Evolutionary conservation across 2,797 vertebrate genomes (phyloP).

Genomic region (Antennarius maculatus): DNA sequence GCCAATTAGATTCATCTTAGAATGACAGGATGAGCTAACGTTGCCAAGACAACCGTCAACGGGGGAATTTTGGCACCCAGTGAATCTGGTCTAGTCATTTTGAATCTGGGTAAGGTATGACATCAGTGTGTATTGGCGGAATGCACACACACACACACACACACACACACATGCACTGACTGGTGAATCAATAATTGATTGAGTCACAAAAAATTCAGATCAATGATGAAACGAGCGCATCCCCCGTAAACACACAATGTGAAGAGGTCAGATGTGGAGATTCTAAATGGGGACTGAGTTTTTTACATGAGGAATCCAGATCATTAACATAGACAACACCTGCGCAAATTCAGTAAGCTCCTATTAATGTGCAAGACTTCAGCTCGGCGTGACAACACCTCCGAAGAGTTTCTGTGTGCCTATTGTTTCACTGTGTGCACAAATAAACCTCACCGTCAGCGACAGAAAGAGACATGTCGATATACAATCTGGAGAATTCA

Average conservation of each 20-base stretch:
- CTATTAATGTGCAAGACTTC: not conserved
- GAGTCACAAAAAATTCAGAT: slow-evolving; percentile 40
- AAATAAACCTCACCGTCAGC: slow-evolving; percentile 12
- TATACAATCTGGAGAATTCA: slow-evolving; percentile 57
- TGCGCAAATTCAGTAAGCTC: slow-evolving; percentile 18
- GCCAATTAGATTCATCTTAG: slow-evolving; percentile 70
- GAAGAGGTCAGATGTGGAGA: slow-evolving; percentile 14
- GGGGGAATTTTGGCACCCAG: slow-evolving; percentile 15
- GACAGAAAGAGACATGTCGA: slow-evolving; percentile 40
- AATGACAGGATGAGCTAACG: slow-evolving; percentile 65
- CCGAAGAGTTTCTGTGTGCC: slow-evolving; percentile 21
- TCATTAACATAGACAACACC: not conserved
- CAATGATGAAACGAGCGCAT: slow-evolving; percentile 25
- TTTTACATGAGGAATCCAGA: not conserved
- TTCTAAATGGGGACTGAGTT: not conserved
- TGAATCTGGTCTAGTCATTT: slow-evolving; percentile 47
- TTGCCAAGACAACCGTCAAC: slow-evolving; percentile 65
- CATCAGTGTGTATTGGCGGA: not conserved
- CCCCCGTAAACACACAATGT: not conserved
- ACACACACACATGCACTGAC: not conserved
- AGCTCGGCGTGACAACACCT: slow-evolving; percentile 15
- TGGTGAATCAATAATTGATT: slow-evolving; percentile 26
- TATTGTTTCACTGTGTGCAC: slow-evolving; percentile 43
- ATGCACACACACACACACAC: not conserved
- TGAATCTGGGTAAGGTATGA: slow-evolving; percentile 35